Evolutionary conservation across 2,113 vertebrate genomes (phyloP), one percentile per base, ranked within the genome.

Genomic region (Climacteris rufus): DNA sequence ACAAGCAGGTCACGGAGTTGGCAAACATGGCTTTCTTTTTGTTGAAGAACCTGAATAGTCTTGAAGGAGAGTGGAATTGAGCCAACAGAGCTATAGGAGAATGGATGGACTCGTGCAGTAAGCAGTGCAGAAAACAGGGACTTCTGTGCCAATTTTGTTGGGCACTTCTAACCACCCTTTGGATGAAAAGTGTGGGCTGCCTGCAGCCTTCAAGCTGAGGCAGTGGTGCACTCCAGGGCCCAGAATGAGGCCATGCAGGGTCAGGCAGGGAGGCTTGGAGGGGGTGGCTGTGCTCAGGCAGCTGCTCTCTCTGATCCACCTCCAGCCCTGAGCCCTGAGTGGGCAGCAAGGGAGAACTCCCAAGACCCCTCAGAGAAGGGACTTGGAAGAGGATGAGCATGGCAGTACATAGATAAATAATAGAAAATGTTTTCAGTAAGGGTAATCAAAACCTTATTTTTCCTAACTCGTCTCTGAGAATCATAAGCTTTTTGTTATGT

Each of bases 251-350:
- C 39, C 0, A 0, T 24, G 71, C 31, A 24, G 35, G 33, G 13
- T 57, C 19, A 4, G 60, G 23, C 15, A 57, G 39, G 40, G 37
- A 23, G 54, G 17, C 8, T 83, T 42, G 56, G 17, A 74, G 59
- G 0, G 1, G 8, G 6, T 19, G 54, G 7, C 22, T 35, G 13
- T 1, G 6, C 42, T 57, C 30, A 54, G 47, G 22, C 2, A 9
- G 2, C 25, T 59, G 15, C 15, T 77, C 25, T 30, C 15, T 75
- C 33, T 19, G 18, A 50, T 60, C 39, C 33, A 31, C 22, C 37
- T 76, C 53, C 40, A 40, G 19, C 24, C 45, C 50, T 42, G 45
- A 70, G 10, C 6, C 25, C 49, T 44, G 27, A 30, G 16, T 4
- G 4, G 63, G 11, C 72, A 83, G 23, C 1, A 2, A n/a, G 28